Evolutionary conservation across 1,140 invertebrate genomes (phyloP).

Genomic region (Propsilocerus akamusi): DNA sequence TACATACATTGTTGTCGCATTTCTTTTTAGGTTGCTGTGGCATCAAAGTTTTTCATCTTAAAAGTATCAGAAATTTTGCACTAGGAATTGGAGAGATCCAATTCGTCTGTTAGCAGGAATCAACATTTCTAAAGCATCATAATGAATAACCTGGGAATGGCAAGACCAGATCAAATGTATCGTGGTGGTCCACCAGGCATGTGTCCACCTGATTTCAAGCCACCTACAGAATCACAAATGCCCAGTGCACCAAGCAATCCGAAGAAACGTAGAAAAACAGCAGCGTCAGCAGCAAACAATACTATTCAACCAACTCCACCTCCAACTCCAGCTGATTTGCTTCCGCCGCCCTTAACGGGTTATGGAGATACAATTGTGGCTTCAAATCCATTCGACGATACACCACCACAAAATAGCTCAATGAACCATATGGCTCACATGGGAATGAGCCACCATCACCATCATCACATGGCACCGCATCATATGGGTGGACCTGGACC

Average conservation of each 20-base stretch:
- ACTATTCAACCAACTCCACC: slow-evolving; percentile 37
- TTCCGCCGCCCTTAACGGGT: slow-evolving; percentile 63
- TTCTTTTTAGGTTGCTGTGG: too few relatives aligned
- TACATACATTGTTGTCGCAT: too few relatives aligned
- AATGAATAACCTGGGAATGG: slow-evolving; percentile 48
- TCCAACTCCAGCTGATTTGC: slow-evolving; percentile 50
- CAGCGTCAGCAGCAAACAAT: slow-evolving; percentile 23
- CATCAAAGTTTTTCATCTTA: too few relatives aligned
- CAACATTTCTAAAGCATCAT: too few relatives aligned
- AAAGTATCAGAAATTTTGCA: too few relatives aligned
- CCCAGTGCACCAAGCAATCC: slow-evolving; percentile 40
- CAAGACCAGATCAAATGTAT: slow-evolving; percentile 27
- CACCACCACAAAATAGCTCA: slow-evolving; percentile 35
- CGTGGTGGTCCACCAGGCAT: slow-evolving; percentile 37
- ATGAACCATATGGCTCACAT: slow-evolving; percentile 22
- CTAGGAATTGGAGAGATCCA: too few relatives aligned
- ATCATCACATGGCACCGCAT: slow-evolving; percentile 32
- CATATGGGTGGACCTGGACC: slow-evolving; percentile 45
- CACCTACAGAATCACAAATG: slow-evolving; percentile 31
- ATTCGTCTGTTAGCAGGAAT: too few relatives aligned
- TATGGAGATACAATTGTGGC: slow-evolving; percentile 88
- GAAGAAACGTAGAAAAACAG: slow-evolving; percentile 46
- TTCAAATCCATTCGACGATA: slow-evolving; percentile 91
- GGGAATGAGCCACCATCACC: slow-evolving; percentile 36
- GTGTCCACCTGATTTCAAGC: slow-evolving; percentile 37